These are phyloP conservation scores for Synergus laeviventris DNA, from an alignment of 2,888 invertebrate species.

Conservation along the genomic window DNA sequence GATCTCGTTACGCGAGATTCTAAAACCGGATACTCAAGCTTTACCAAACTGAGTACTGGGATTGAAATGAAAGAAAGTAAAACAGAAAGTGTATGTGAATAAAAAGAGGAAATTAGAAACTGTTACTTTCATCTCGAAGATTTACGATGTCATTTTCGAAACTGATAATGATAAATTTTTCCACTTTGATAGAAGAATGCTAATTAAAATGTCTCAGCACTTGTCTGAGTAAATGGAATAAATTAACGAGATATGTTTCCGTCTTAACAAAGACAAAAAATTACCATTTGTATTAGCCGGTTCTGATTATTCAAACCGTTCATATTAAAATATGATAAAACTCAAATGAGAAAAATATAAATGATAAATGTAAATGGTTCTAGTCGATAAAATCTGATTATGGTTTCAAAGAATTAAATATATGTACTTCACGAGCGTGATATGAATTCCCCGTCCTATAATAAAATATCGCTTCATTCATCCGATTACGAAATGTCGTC, in stretches of 20 bases:
- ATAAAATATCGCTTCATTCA: constrained; percentile 15
- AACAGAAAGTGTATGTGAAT: constrained; percentile 25
- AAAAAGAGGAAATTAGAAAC: constrained; percentile 32
- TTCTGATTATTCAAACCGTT: not conserved
- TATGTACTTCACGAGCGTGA: not conserved
- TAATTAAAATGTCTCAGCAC: constrained; percentile 14
- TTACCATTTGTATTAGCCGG: not conserved
- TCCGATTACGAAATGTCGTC: constrained; percentile 26
- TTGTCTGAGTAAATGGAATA: not conserved
- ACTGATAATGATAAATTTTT: not conserved
- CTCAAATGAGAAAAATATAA: not conserved
- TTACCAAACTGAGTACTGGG: constrained; percentile 25
- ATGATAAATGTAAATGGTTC: not conserved
- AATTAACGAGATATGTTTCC: not conserved
- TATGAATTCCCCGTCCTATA: constrained; percentile 7
- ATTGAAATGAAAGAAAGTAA: constrained; percentile 33
- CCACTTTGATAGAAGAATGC: not conserved
- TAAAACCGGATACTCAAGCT: constrained; percentile 37
- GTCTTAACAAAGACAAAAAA: not conserved
- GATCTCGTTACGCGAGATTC: constrained; percentile 20
- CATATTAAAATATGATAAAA: not conserved
- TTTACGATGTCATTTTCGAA: not conserved
- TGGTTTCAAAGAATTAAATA: constrained; percentile 7
- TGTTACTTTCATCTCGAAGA: constrained; percentile 22
- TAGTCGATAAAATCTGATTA: not conserved